A percentile compares a stretch with the other conserved stretches of the same genome.
Evolutionary conservation across 2,888 invertebrate genomes (phyloP).

Genomic region (Cryptosula pallasiana): DNA sequence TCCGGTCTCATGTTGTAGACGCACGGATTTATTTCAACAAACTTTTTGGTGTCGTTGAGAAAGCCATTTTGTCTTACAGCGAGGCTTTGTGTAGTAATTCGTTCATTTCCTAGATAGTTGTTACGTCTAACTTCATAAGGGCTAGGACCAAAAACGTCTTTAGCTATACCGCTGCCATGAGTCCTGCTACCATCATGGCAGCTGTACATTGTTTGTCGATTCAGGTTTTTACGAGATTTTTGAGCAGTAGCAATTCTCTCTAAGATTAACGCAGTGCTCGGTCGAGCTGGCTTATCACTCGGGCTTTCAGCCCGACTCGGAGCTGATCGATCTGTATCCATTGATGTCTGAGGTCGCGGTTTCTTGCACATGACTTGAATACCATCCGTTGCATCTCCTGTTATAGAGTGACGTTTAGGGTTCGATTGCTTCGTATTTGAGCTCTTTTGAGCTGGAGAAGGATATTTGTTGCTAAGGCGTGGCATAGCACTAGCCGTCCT

Average conservation of each 20-base stretch:
- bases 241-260: constrained; percentile 14
- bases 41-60: not conserved
- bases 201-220: constrained; percentile 7
- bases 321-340: not conserved
- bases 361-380: not conserved
- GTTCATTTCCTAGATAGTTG: not conserved
- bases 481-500: constrained; percentile 11
- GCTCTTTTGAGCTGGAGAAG: not conserved
- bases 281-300: no score
- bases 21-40: not conserved
- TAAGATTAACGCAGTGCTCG: constrained; percentile 5
- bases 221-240: not conserved
- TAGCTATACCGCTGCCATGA: not conserved
- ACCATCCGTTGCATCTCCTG: not conserved
- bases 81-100: not conserved
- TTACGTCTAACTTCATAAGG: constrained; percentile 1
- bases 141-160: not conserved
- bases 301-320: not conserved
- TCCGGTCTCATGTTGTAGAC: constrained; percentile 2
- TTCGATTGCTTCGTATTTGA: not conserved
- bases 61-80: not conserved
- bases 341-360: not conserved
- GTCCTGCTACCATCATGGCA: not conserved
- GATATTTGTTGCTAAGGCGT: not conserved
- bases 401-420: not conserved